Conservation (phyloP, 2,113 vertebrate genomes). For the Miniopterus natalensis region DNA sequence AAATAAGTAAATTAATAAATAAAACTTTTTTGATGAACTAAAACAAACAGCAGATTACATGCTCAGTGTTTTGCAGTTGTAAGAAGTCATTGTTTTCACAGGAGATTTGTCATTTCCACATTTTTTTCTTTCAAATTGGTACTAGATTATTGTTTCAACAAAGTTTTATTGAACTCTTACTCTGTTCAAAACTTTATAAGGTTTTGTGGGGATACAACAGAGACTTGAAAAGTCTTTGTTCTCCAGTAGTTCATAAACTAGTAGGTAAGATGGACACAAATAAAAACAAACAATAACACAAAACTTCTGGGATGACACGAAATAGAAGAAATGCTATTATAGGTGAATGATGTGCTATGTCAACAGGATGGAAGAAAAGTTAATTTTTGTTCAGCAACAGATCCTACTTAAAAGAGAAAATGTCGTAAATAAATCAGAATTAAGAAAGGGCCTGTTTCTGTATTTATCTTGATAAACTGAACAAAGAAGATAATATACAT, state of each 20-base stretch:
- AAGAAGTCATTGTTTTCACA: background rate
- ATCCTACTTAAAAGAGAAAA: background rate
- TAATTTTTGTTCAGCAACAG: background rate
- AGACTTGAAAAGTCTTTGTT: background rate
- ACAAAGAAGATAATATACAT: background rate
- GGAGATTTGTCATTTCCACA: background rate
- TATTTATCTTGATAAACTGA: constrained; percentile 36
- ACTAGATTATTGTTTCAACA: background rate
- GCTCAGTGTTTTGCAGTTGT: background rate
- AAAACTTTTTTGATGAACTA: background rate
- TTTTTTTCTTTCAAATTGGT: constrained; percentile 31
- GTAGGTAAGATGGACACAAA: background rate
- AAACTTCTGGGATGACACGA: background rate
- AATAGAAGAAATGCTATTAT: background rate
- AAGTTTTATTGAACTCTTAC: background rate
- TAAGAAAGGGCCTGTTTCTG: background rate
- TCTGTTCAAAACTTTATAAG: background rate
- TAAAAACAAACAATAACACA: constrained; percentile 1
- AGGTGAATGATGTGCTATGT: background rate
- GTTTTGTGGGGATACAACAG: background rate
- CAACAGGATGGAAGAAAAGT: background rate
- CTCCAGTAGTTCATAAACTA: background rate
- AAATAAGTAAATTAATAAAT: background rate
- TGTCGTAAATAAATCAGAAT: background rate
- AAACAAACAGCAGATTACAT: background rate